Evolutionary conservation across 2,888 invertebrate genomes (phyloP).

Genomic region (Drosophila setosimentum): DNA sequence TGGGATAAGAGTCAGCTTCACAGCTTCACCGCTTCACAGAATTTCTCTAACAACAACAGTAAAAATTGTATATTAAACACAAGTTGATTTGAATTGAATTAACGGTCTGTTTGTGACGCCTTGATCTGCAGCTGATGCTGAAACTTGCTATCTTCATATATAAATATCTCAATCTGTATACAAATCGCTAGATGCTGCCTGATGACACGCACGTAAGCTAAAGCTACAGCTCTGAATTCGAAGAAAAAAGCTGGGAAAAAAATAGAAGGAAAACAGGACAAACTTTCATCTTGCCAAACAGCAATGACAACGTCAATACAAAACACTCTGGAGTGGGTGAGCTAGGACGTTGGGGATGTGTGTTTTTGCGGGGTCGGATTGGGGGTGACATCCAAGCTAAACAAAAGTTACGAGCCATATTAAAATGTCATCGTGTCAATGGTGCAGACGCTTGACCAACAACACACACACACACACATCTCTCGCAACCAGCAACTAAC

Average conservation of each 20-base stretch:
- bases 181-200: constrained; percentile 58
- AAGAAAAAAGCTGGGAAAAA: constrained; percentile 15
- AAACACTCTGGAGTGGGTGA: constrained; percentile 13
- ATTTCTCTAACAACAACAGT: constrained; percentile 31
- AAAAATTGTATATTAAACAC: constrained; percentile 26
- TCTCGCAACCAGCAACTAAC: constrained; percentile 65
- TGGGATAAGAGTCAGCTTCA: constrained; percentile 27
- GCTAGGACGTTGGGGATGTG: not conserved
- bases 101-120: constrained; percentile 24
- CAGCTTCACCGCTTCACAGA: constrained; percentile 40
- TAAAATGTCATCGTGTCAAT: constrained; percentile 79
- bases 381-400: constrained; percentile 54
- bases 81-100: constrained; percentile 64
- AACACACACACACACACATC: constrained; percentile 19
- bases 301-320: constrained; percentile 68
- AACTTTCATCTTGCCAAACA: constrained; percentile 60
- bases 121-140: constrained; percentile 18
- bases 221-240: constrained; percentile 6
- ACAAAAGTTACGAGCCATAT: constrained; percentile 79
- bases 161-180: constrained; percentile 44
- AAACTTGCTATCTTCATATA: constrained; percentile 24
- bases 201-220: constrained; percentile 67
- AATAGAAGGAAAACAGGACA: constrained; percentile 47
- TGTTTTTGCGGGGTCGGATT: not conserved
- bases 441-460: constrained; percentile 64